These are phyloP conservation scores for Clarias laeviceps DNA, from an alignment of 2,797 vertebrate species.

Conservation along the genomic window DNA sequence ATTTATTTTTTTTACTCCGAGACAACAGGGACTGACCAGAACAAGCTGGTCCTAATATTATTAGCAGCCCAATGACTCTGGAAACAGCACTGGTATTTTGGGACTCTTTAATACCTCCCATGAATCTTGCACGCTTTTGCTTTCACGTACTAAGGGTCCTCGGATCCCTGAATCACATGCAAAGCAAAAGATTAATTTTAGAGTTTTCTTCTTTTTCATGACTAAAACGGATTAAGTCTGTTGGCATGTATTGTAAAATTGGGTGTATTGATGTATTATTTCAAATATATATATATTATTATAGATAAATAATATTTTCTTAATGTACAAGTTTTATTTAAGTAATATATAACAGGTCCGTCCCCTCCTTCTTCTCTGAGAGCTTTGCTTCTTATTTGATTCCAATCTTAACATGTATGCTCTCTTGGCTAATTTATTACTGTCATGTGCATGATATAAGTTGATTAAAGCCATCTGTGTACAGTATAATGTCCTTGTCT, in stretches of 20 bases:
- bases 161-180: background rate
- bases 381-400: background rate
- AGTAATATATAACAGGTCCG: conserved; percentile 6
- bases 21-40: background rate
- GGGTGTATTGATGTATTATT: background rate
- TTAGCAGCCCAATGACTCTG: background rate
- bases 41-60: background rate
- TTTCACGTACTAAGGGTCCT: background rate
- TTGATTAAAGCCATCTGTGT: conserved; percentile 16
- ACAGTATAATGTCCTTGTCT: conserved; percentile 8
- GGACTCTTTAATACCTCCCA: background rate
- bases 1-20: background rate
- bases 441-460: conserved; percentile 3
- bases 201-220: background rate
- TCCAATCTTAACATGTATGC: background rate
- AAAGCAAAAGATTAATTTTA: background rate
- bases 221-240: too few species aligned
- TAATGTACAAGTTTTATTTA: background rate
- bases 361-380: background rate
- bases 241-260: background rate
- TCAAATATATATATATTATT: background rate
- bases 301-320: background rate
- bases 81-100: background rate
- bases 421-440: conserved; percentile 37
- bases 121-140: background rate